These are phyloP conservation scores for Micromys minutus DNA, from an alignment of 2,113 vertebrate genomes.

Conservation along the genomic window DNA sequence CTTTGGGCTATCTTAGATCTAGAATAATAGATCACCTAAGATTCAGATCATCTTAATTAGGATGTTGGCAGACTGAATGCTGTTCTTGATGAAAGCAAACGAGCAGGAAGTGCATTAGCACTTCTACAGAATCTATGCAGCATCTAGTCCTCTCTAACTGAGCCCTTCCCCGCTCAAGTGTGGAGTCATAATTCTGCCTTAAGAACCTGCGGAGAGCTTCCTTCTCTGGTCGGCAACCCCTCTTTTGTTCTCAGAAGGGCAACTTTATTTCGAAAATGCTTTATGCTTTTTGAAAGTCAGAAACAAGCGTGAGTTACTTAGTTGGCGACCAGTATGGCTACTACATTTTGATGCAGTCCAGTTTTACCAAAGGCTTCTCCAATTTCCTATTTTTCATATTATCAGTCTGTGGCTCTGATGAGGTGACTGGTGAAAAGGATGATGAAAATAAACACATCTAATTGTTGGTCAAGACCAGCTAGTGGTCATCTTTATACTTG, in stretches of 20 bases:
- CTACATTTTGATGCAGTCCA: slow-evolving; percentile 56
- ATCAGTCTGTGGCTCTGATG: slow-evolving; percentile 30
- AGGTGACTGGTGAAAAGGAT: slow-evolving; percentile 36
- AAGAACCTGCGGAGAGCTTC: slow-evolving; percentile 54
- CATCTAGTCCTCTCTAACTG: slow-evolving; percentile 20
- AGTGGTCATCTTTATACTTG: not conserved
- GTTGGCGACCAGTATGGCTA: slow-evolving; percentile 60
- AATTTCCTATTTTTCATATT: slow-evolving; percentile 64
- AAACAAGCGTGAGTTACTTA: slow-evolving; percentile 71
- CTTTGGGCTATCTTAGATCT: slow-evolving; percentile 78
- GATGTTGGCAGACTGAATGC: slow-evolving; percentile 76
- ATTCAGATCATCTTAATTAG: slow-evolving; percentile 82
- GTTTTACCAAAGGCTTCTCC: slow-evolving; percentile 47
- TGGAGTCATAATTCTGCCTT: not conserved
- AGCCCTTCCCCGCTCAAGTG: slow-evolving; percentile 29
- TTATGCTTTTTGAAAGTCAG: slow-evolving; percentile 69
- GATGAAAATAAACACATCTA: slow-evolving; percentile 32
- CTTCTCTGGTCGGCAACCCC: slow-evolving; percentile 48
- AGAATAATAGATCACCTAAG: slow-evolving; percentile 79
- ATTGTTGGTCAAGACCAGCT: slow-evolving; percentile 33
- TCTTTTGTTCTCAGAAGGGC: slow-evolving; percentile 59
- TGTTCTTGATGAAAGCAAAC: slow-evolving; percentile 75
- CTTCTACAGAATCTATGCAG: not conserved
- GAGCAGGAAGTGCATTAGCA: slow-evolving; percentile 46
- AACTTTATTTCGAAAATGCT: slow-evolving; percentile 65